Percentiles rank a stretch among this genome's conserved stretches.
phyloP scores from a whole-genome alignment of 2,113 vertebrate genomes.

The Mirza zaza region DNA sequence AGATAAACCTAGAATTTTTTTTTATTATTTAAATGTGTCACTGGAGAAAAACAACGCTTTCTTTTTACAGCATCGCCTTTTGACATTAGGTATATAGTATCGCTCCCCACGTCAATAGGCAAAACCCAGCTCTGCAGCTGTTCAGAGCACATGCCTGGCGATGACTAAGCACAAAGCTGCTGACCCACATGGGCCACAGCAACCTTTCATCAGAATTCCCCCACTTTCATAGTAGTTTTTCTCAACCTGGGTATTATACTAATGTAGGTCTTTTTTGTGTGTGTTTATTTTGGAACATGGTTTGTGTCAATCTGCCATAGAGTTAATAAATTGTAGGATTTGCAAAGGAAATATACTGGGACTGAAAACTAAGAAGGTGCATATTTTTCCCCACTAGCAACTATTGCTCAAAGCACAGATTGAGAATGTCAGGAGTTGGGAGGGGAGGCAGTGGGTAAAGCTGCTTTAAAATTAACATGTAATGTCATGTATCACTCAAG shows the following conservation, averaged over 20 bases:
- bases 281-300: slow-evolving; percentile 61
- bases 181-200: neutral
- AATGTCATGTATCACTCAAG: neutral
- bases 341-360: slow-evolving; percentile 68
- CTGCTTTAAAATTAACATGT: slow-evolving; percentile 16
- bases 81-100: neutral
- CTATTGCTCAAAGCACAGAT: neutral
- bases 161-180: neutral
- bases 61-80: neutral
- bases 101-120: neutral
- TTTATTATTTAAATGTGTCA: neutral
- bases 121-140: neutral
- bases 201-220: slow-evolving; percentile 6
- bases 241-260: slow-evolving; percentile 53
- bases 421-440: slow-evolving; percentile 19
- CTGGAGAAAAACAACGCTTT: neutral
- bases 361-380: slow-evolving; percentile 56
- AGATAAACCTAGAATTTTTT: neutral
- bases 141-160: neutral
- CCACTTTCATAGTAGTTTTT: slow-evolving; percentile 49
- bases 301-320: slow-evolving; percentile 61
- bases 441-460: neutral
- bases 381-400: slow-evolving; percentile 20
- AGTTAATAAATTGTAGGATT: slow-evolving; percentile 68
- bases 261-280: slow-evolving; percentile 43